phyloP scores from a whole-genome alignment of 2,888 invertebrate genomes.

The Mythimna albipuncta region DNA sequence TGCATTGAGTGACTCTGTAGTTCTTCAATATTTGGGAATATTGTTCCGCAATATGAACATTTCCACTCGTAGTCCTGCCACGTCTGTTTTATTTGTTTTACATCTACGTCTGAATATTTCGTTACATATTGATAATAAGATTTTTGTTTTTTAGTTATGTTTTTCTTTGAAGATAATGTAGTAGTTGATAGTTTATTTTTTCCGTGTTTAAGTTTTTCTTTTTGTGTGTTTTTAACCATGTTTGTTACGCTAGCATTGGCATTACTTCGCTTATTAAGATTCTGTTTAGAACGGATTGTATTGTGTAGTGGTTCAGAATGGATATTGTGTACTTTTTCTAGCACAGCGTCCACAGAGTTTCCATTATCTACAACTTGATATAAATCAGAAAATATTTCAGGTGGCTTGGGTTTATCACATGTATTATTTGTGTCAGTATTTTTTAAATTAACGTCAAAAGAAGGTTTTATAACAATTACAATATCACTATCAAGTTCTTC shows the following conservation, averaged over 20 bases:
- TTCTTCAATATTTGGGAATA: constrained; percentile 74
- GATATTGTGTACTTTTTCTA: no score
- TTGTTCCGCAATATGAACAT: constrained; percentile 77
- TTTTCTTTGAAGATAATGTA: not conserved
- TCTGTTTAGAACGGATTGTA: no score
- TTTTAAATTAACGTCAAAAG: constrained; percentile 31
- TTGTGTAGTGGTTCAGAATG: no score
- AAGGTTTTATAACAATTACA: not conserved
- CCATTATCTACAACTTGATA: not conserved
- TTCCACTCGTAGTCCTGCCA: constrained; percentile 81
- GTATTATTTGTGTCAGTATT: constrained; percentile 48
- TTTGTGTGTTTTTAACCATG: no score
- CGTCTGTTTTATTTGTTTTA: constrained; percentile 62
- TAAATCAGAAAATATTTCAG: no score
- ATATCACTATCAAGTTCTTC: not conserved
- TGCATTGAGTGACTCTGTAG: constrained; percentile 91
- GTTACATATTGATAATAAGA: not conserved
- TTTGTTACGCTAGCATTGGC: no score
- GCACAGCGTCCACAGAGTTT: not conserved
- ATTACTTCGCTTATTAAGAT: no score
- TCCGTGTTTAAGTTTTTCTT: not conserved
- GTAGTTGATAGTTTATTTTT: not conserved
- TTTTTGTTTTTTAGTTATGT: not conserved
- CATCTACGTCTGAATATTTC: not conserved
- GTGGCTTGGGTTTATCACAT: not conserved